These are phyloP conservation scores for Prenolepis imparis DNA, from an alignment of 2,888 invertebrate genomes.

Conservation along the genomic window DNA sequence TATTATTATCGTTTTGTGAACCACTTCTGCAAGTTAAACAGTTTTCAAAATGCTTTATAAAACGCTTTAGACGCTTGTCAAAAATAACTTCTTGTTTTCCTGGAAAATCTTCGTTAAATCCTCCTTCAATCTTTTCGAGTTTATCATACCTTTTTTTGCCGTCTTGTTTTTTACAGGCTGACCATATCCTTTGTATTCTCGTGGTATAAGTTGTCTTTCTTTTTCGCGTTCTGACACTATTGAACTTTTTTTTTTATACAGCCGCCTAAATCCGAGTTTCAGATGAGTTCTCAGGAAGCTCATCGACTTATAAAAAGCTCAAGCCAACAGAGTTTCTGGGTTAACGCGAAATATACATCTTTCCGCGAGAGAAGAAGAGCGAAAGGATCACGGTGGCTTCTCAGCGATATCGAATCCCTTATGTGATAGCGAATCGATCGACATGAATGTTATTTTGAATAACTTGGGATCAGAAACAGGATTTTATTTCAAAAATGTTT, in stretches of 20 bases:
- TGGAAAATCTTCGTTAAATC: slow-evolving; percentile 13
- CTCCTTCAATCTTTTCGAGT: slow-evolving; percentile 18
- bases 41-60: slow-evolving; percentile 52
- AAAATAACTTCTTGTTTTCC: slow-evolving; percentile 22
- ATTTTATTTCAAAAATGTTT: slow-evolving; percentile 23
- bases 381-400: slow-evolving; percentile 48
- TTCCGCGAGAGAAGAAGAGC: slow-evolving; percentile 44
- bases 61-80: slow-evolving; percentile 31
- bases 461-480: slow-evolving; percentile 7
- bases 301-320: slow-evolving; percentile 81
- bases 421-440: slow-evolving; percentile 15
- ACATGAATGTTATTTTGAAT: slow-evolving; percentile 44
- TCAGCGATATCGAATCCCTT: slow-evolving; percentile 20
- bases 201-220: slow-evolving; percentile 17
- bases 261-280: slow-evolving; percentile 82
- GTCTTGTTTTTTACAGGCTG: slow-evolving; percentile 51
- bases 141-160: slow-evolving; percentile 4
- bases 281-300: slow-evolving; percentile 82
- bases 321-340: slow-evolving; percentile 76
- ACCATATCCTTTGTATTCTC: not conserved
- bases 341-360: slow-evolving; percentile 79
- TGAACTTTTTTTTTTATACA: slow-evolving; percentile 62
- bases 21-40: slow-evolving; percentile 42
- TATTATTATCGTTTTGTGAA: slow-evolving; percentile 17
- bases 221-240: slow-evolving; percentile 47